phyloP scores from a whole-genome alignment of 1,140 invertebrate species.

The Drosophila varians region DNA sequence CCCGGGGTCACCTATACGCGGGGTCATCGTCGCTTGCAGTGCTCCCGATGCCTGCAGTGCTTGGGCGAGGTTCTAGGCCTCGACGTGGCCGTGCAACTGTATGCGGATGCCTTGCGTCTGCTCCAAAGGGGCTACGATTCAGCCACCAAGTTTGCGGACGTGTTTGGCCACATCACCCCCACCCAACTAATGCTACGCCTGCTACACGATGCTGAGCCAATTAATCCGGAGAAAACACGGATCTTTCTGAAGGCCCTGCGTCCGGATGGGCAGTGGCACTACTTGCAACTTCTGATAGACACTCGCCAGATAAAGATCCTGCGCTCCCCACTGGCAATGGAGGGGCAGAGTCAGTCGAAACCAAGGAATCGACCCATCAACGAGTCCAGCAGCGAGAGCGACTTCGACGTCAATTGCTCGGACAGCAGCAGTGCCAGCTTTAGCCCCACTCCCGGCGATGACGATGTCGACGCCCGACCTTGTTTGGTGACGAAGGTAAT shows the following conservation, averaged over 20 bases:
- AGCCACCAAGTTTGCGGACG: not conserved
- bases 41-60: constrained; percentile 33
- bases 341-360: not conserved
- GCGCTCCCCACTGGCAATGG: constrained; percentile 5
- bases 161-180: constrained; percentile 35
- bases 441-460: not conserved
- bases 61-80: constrained; percentile 28
- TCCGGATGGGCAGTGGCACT: constrained; percentile 49
- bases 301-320: constrained; percentile 22
- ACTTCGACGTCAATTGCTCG: not conserved
- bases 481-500: no score
- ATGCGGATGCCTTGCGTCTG: constrained; percentile 42
- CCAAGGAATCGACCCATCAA: not conserved
- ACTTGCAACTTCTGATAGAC: constrained; percentile 27
- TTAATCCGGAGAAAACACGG: constrained; percentile 10
- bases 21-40: constrained; percentile 8
- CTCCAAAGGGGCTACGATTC: not conserved
- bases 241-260: constrained; percentile 43
- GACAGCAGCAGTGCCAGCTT: constrained; percentile 2
- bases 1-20: not conserved
- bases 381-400: constrained; percentile 11
- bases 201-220: constrained; percentile 28
- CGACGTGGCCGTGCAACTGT: constrained; percentile 10
- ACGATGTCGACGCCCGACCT: not conserved
- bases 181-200: constrained; percentile 51